Evolutionary conservation across 2,797 vertebrate species (phyloP), one percentile per base, ranked within the genome.

Genomic region (Tenualosa ilisha): DNA sequence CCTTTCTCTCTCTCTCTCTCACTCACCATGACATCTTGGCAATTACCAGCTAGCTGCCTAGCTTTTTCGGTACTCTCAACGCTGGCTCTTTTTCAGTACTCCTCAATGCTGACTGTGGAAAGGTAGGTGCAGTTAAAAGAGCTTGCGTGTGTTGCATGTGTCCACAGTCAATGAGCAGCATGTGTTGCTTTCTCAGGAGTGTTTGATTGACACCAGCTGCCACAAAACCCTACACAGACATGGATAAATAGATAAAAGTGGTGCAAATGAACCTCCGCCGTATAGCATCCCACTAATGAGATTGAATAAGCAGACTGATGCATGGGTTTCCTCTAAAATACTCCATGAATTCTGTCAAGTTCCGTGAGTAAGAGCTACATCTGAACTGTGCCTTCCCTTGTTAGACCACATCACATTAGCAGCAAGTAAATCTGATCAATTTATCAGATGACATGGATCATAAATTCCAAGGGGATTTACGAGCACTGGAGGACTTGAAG

Each of bases 401-500:
- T 37, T 75, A 68, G 65, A 37, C 37, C 37, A 40, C 15, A 40
- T 75, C 68, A 75, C 68, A 72, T 31, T 72, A 72, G 68, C 4
- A 3, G 15, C 85, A 83, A 86, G 87, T 86, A 87, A 82, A 88
- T 89, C 88, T 89, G 86, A 89, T 89, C 59, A 85, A 83, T 87
- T 91, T 91, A 90, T 90, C 82, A 87, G 87, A 72, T 85, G 88
- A 89, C 90, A 91, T 83, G 82, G 83, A 89, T 82, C 88, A 86
- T 91, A 89, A 90, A 91, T 92, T 86, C 87, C 26, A 22, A 86
- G 63, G 31, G 72, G 46, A 83, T 92, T 91, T 90, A 91, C 87
- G 86, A 89, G 88, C 83, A 82, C 37, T 15, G 7, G 13, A 75
- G 31, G 68, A 75, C 68, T 75, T 43, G 46, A 49, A 49, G 46